Percentiles rank a stretch among this genome's conserved stretches.
Conservation (phyloP, 2,888 invertebrate species). For the Strigamia maritima region DNA sequence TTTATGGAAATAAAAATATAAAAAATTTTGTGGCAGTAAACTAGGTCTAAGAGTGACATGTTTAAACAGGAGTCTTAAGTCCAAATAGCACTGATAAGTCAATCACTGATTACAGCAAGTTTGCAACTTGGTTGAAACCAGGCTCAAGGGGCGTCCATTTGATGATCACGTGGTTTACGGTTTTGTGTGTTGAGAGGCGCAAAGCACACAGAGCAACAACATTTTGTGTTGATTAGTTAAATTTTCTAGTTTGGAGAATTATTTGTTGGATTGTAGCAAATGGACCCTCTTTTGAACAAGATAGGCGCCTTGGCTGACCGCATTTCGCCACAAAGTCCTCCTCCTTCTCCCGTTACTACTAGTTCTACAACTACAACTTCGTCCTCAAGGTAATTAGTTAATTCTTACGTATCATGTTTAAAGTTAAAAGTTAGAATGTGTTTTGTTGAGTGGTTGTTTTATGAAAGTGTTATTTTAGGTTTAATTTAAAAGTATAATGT, state of each 20-base stretch:
- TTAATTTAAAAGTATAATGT: too few species aligned
- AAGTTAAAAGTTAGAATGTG: background rate
- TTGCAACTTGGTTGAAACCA: constrained; percentile 25
- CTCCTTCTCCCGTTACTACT: constrained; percentile 17
- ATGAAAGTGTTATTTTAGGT: too few species aligned
- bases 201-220: background rate
- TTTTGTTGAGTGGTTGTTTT: background rate
- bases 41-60: constrained; percentile 15
- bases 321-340: constrained; percentile 28
- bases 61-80: constrained; percentile 31
- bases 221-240: constrained; percentile 16
- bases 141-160: constrained; percentile 31
- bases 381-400: constrained; percentile 3
- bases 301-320: constrained; percentile 27
- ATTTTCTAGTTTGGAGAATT: constrained; percentile 27
- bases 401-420: background rate
- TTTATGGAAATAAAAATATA: constrained; percentile 16
- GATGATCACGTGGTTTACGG: constrained; percentile 22
- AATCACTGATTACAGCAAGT: constrained; percentile 1
- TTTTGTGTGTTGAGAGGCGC: constrained; percentile 27
- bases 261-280: background rate
- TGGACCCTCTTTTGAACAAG: constrained; percentile 24
- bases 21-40: background rate
- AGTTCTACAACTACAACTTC: background rate
- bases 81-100: constrained; percentile 34